phyloP scores from a whole-genome alignment of 1,140 invertebrate genomes.

The Hydropsyche tenuis region DNA sequence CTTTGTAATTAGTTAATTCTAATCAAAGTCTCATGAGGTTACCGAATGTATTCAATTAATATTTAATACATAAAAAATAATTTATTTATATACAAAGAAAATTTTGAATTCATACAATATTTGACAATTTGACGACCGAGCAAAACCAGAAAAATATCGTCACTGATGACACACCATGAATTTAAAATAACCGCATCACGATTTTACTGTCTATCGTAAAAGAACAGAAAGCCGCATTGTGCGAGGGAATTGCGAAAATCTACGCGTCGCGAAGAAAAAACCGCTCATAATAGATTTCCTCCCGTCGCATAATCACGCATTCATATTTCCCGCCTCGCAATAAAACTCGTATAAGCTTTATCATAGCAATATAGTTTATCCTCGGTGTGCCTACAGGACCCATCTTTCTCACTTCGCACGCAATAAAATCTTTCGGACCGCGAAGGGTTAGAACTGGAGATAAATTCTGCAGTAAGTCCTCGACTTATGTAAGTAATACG shows the following conservation, averaged over 20 bases:
- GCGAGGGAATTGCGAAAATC: neutral
- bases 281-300: neutral
- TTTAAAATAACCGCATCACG: neutral
- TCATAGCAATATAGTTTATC: constrained; percentile 31
- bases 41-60: too few relatives aligned
- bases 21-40: too few relatives aligned
- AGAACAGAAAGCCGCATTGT: too few relatives aligned
- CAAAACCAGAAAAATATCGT: neutral
- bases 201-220: too few relatives aligned
- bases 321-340: constrained; percentile 33
- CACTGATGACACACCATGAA: neutral
- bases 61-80: too few relatives aligned
- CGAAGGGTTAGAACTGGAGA: neutral
- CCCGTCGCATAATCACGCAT: constrained; percentile 24
- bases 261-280: too few relatives aligned
- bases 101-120: too few relatives aligned
- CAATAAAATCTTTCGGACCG: constrained; percentile 35
- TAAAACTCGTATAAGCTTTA: constrained; percentile 30
- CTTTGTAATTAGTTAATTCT: too few relatives aligned
- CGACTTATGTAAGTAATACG: too few relatives aligned
- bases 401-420: constrained; percentile 29
- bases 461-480: too few relatives aligned
- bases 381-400: neutral
- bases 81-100: too few relatives aligned
- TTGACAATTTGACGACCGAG: too few relatives aligned